phyloP scores from a whole-genome alignment of 2,888 invertebrate genomes.

The Platynereis dumerilii region DNA sequence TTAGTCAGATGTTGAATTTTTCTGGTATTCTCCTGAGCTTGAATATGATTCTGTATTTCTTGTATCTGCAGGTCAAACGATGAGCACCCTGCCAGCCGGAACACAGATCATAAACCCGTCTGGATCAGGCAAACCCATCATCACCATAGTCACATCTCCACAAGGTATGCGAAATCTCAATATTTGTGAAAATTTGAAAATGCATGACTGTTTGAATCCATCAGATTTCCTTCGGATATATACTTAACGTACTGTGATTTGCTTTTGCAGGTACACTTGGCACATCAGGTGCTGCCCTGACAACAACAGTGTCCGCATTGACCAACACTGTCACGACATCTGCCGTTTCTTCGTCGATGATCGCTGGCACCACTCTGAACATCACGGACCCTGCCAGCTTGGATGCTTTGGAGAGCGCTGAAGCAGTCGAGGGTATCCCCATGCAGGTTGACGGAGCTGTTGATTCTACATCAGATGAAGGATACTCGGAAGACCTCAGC shows the following conservation, averaged over 20 bases:
- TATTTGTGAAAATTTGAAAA: too few species aligned
- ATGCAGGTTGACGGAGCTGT: slow-evolving; percentile 32
- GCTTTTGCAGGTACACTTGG: slow-evolving; percentile 15
- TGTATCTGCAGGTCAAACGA: too few species aligned
- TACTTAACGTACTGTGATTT: slow-evolving; percentile 26
- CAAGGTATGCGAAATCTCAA: slow-evolving; percentile 6
- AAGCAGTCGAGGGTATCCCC: slow-evolving; percentile 28
- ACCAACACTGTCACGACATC: slow-evolving; percentile 65
- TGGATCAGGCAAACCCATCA: slow-evolving; percentile 37
- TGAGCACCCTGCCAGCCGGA: slow-evolving; percentile 14
- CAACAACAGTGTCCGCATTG: not conserved
- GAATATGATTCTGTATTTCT: too few species aligned
- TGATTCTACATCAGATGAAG: slow-evolving; percentile 1
- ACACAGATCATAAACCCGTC: slow-evolving; percentile 34
- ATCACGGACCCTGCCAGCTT: slow-evolving; percentile 3
- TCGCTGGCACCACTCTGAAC: slow-evolving; percentile 61
- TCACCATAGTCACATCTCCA: slow-evolving; percentile 38
- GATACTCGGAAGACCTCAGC: too few species aligned
- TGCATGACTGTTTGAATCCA: too few species aligned
- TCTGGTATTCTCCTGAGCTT: too few species aligned
- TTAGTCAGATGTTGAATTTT: too few species aligned
- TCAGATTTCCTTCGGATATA: too few species aligned
- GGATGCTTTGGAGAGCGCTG: slow-evolving; percentile 26
- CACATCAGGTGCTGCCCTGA: not conserved
- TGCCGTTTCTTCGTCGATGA: slow-evolving; percentile 71